Percentiles rank a stretch among this genome's conserved stretches.
Conservation (phyloP, 2,888 invertebrate genomes). For the Holacanthella duospinosa region DNA sequence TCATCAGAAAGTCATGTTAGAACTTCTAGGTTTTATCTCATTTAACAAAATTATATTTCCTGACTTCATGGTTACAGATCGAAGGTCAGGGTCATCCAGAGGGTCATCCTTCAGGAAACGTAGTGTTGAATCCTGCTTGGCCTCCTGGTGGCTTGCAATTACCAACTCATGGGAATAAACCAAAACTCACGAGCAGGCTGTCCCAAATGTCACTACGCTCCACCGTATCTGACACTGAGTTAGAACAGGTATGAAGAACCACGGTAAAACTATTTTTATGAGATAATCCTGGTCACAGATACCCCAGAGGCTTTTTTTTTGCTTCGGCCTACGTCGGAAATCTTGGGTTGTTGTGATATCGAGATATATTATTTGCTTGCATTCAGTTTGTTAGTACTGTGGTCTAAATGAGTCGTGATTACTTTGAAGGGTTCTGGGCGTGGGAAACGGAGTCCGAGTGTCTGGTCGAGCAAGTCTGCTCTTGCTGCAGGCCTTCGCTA, state of each 20-base stretch:
- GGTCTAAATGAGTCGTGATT: neutral
- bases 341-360: no score
- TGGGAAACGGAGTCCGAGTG: slow-evolving; percentile 70
- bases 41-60: neutral
- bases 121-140: slow-evolving; percentile 66
- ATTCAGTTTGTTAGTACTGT: no score
- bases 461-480: slow-evolving; percentile 87
- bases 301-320: no score
- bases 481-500: slow-evolving; percentile 76
- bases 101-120: slow-evolving; percentile 53
- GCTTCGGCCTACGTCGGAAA: no score
- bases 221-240: slow-evolving; percentile 88
- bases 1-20: slow-evolving; percentile 78
- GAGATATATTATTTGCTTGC: no score
- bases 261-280: neutral
- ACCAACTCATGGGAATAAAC: slow-evolving; percentile 30
- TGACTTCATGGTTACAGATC: slow-evolving; percentile 12
- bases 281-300: no score
- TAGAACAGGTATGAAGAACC: slow-evolving; percentile 59
- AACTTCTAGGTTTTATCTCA: neutral
- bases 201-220: slow-evolving; percentile 57
- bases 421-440: slow-evolving; percentile 58
- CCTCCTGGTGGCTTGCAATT: slow-evolving; percentile 61
- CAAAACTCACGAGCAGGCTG: slow-evolving; percentile 30
- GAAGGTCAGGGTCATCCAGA: slow-evolving; percentile 19